Conservation (phyloP, 1,140 invertebrate species). For the Conus betulinus region DNA sequence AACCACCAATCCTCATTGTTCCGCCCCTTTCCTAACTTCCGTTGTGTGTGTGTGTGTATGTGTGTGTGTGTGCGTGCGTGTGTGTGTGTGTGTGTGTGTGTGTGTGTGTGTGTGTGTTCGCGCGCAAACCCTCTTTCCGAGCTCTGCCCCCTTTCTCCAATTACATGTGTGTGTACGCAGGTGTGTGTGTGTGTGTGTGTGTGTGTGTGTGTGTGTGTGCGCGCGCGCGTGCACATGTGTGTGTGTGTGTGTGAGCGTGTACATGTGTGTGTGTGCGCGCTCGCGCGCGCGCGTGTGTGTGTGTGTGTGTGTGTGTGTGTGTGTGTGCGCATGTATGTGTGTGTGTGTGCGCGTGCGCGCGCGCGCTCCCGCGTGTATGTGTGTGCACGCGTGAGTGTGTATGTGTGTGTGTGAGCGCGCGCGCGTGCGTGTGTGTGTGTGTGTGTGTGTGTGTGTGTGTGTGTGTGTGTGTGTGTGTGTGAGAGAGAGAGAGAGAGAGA, state of each 20-base stretch:
- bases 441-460: not conserved
- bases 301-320: not conserved
- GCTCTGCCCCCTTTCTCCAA: too few relatives aligned
- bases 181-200: constrained; percentile 12
- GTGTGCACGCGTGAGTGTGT: not conserved
- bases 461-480: not conserved
- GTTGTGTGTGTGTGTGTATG: constrained; percentile 15
- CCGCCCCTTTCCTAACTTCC: too few relatives aligned
- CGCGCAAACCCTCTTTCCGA: too few relatives aligned
- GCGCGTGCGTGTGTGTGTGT: not conserved
- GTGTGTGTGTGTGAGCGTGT: not conserved
- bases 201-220: constrained; percentile 10
- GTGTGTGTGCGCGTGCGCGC: not conserved
- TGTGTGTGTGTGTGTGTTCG: not conserved
- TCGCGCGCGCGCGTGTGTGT: not conserved
- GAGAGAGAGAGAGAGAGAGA: not conserved
- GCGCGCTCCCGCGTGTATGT: not conserved
- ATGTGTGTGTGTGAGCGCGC: not conserved
- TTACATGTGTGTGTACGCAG: too few relatives aligned
- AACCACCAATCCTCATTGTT: too few relatives aligned
- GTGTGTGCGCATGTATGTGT: not conserved
- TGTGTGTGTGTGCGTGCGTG: constrained; percentile 13
- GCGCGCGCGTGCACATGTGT: not conserved
- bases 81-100: not conserved
- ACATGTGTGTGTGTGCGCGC: not conserved